Evolutionary conservation across 2,113 vertebrate genomes (phyloP).

Genomic region (Pongo abelii): DNA sequence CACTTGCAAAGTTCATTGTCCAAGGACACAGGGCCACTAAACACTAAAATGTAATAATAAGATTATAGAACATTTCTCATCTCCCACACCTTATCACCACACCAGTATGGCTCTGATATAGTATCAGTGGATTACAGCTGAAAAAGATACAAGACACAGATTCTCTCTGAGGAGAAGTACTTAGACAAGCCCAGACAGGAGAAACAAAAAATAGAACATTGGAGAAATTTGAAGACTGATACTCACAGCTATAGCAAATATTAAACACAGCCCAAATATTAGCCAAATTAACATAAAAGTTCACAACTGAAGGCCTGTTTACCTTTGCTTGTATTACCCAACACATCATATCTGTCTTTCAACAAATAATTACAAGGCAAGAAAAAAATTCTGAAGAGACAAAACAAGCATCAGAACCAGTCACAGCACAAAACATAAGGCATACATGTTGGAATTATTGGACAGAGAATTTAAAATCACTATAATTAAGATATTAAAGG

Average conservation of each 20-base stretch:
- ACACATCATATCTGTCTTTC: neutral
- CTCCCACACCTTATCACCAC: neutral
- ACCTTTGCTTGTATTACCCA: neutral
- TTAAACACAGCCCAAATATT: neutral
- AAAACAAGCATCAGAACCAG: neutral
- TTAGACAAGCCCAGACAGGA: neutral
- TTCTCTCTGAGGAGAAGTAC: neutral
- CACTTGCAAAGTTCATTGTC: neutral
- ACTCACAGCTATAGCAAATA: neutral
- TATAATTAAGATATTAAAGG: neutral
- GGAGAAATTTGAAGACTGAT: neutral
- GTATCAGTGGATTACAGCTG: neutral
- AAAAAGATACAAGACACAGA: neutral
- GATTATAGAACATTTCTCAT: neutral
- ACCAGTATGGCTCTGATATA: neutral
- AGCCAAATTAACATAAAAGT: neutral
- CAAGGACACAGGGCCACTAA: neutral
- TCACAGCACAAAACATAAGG: neutral
- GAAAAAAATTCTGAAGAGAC: neutral
- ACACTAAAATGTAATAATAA: neutral
- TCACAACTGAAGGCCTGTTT: neutral
- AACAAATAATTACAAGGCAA: neutral
- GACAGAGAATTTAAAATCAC: neutral
- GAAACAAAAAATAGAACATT: neutral
- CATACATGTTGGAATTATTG: neutral